These are phyloP conservation scores for Marmota monax DNA, from an alignment of 2,113 vertebrate species.

Conservation along the genomic window DNA sequence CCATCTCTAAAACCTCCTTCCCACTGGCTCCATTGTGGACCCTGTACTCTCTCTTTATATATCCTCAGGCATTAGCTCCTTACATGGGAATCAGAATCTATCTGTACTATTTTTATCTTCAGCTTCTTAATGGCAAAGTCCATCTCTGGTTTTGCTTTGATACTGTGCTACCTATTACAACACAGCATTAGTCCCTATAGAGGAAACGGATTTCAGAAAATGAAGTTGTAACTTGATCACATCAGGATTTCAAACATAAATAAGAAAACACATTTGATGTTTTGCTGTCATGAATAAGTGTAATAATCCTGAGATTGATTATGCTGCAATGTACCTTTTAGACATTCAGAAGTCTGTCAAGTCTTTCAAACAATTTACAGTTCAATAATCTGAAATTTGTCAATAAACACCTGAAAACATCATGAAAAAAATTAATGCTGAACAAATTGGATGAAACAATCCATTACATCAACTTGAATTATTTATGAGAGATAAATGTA, in stretches of 20 bases:
- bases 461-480: not conserved
- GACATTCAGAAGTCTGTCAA: not conserved
- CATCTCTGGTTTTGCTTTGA: not conserved
- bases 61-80: not conserved
- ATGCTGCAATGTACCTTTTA: constrained; percentile 17
- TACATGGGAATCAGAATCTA: not conserved
- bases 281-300: constrained; percentile 16
- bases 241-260: not conserved
- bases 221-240: not conserved
- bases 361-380: not conserved
- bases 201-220: not conserved
- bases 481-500: not conserved
- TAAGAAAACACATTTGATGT: not conserved
- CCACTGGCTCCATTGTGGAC: not conserved
- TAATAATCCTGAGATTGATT: not conserved
- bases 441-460: constrained; percentile 3
- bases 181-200: not conserved
- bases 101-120: not conserved
- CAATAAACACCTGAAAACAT: not conserved
- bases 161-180: not conserved
- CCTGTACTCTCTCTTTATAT: not conserved
- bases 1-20: not conserved
- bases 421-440: not conserved
- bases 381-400: not conserved
- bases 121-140: not conserved